Evolutionary conservation across 23 tunicate species (phyloP), one percentile per base, ranked within the genome.

Genomic region (Pegea sp.): DNA sequence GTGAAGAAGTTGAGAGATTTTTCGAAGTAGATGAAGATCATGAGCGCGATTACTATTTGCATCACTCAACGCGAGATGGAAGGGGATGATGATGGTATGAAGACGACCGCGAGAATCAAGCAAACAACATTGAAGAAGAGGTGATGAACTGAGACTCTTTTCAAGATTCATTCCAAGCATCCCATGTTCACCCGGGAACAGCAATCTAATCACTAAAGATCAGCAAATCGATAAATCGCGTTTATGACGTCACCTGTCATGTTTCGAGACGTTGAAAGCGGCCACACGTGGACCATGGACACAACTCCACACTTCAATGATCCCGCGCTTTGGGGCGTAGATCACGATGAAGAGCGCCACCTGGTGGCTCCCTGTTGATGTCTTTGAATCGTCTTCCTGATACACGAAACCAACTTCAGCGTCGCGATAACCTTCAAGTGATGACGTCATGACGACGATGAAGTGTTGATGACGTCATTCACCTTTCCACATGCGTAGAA

Each of bases 401-500:
- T 21, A 52, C 4, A 84, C 52, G 25, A 84, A 84, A 7, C 69
- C 81, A 30, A 84, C 44, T 44, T 84, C 84, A 1, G 95, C 95
- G 34, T 84, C 95, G 57, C 95, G 62, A 30, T 84, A 84, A 21
- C 95, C 93, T 81, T 59, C 0, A 22, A 21, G 22, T 7, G 7
- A 11, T 21, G 56, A 8, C 16, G 11, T 11, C 24, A 29, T 38
- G 44, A 29, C 5, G 7, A 18, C 7, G 22, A 51, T 13, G 19
- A 56, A 33, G 22, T 38, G 16, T 16, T 16, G 11, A 38, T 38
- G 11, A 8, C 46, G 11, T 38, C 11, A 8, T 16, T 13, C 33
- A 81, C 93, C 95, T 84, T 84, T 84, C 95, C 95, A 84, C 76
- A 84, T 73, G 32, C 95, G 57, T 7, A 84, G 32, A 27, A 69